These are phyloP conservation scores for Otocyon megalotis DNA, from an alignment of 2,113 vertebrate genomes.

Conservation along the genomic window DNA sequence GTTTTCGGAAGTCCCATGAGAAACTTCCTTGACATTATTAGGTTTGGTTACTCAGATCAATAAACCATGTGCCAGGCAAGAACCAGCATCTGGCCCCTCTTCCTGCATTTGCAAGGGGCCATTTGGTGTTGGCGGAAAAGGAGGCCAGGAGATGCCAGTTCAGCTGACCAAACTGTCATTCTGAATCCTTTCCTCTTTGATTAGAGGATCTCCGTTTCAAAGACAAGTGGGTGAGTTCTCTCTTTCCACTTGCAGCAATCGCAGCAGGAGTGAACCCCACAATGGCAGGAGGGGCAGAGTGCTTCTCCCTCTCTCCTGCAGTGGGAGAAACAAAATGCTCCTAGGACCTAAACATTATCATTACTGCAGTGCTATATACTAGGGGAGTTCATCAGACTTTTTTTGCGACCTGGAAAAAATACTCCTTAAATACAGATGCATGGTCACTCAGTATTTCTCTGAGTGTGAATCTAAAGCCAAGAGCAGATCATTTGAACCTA, in stretches of 20 bases:
- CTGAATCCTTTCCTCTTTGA: background rate
- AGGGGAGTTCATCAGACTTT: background rate
- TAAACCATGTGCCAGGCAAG: background rate
- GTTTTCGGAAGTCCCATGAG: background rate
- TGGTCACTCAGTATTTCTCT: background rate
- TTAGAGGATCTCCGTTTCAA: background rate
- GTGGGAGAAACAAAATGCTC: background rate
- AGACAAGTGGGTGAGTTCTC: background rate
- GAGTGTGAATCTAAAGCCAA: background rate
- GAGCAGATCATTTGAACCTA: background rate
- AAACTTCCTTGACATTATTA: background rate
- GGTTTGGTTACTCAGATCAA: background rate
- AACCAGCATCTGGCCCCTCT: background rate
- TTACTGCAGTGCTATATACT: background rate
- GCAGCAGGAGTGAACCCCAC: background rate
- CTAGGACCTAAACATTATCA: background rate
- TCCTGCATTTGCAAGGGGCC: background rate
- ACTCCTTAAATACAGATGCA: background rate
- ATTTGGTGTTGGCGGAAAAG: rapidly evolving
- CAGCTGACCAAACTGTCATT: background rate
- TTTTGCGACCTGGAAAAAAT: background rate
- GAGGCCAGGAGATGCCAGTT: background rate
- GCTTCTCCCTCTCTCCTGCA: background rate
- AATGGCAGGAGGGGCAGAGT: background rate
- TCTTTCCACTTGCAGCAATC: background rate